Evolutionary conservation across 2,888 invertebrate genomes (phyloP).

Genomic region (Apodemia mormo): DNA sequence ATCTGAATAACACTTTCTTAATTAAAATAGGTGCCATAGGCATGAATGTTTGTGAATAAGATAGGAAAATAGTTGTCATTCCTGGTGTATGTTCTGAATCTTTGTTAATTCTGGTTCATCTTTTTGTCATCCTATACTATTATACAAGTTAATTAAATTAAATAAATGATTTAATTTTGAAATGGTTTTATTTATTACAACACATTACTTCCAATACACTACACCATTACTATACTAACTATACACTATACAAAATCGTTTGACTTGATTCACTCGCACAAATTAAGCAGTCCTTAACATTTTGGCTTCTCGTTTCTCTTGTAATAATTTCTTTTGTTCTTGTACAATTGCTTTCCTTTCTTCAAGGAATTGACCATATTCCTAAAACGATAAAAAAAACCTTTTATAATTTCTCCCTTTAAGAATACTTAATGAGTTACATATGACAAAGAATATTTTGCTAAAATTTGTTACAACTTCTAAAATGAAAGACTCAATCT

Average conservation of each 20-base stretch:
- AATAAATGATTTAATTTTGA: slow-evolving; percentile 8
- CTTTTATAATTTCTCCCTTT: too few relatives aligned
- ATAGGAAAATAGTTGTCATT: not conserved
- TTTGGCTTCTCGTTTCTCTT: slow-evolving; percentile 94
- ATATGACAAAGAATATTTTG: too few relatives aligned
- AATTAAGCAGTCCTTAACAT: slow-evolving; percentile 88
- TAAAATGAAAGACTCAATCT: too few relatives aligned
- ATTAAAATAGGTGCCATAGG: slow-evolving; percentile 14
- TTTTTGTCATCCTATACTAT: not conserved
- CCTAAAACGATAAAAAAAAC: slow-evolving; percentile 58
- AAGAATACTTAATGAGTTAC: too few relatives aligned
- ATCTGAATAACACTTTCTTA: slow-evolving; percentile 26
- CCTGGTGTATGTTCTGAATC: not conserved
- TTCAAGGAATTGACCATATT: slow-evolving; percentile 91
- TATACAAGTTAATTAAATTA: not conserved
- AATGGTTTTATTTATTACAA: slow-evolving; percentile 24
- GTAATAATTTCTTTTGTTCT: slow-evolving; percentile 87
- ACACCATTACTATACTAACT: slow-evolving; percentile 12
- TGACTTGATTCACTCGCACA: slow-evolving; percentile 26
- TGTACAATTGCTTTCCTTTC: slow-evolving; percentile 87
- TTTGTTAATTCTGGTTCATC: not conserved
- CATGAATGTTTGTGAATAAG: slow-evolving; percentile 9
- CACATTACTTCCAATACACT: slow-evolving; percentile 23
- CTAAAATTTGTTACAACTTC: too few relatives aligned
- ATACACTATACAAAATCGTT: too few relatives aligned